Percentiles rank a stretch among this genome's conserved stretches.
phyloP scores from a whole-genome alignment of 2,888 invertebrate species.

The Incurvaria masculella region DNA sequence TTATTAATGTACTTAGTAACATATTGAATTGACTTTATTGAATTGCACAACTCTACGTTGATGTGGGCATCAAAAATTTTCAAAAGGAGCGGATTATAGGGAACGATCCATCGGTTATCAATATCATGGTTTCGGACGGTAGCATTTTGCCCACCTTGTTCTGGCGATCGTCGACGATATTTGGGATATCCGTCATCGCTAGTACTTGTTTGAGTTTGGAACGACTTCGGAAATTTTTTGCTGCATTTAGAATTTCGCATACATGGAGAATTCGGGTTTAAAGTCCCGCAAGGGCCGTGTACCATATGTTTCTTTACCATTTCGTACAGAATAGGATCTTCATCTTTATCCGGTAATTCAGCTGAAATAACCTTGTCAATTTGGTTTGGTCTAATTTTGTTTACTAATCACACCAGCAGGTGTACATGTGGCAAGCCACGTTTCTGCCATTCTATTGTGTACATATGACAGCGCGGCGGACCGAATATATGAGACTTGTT shows the following conservation, averaged over 20 bases:
- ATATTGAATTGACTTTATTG: constrained; percentile 29
- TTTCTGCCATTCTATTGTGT: too few species aligned
- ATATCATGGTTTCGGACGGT: constrained; percentile 4
- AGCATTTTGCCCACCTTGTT: constrained; percentile 9
- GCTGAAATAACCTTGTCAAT: constrained; percentile 21
- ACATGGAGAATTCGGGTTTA: constrained; percentile 16
- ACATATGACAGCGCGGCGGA: too few species aligned
- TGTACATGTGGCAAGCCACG: constrained; percentile 11
- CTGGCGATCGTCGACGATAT: constrained; percentile 5
- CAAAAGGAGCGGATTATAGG: constrained; percentile 17
- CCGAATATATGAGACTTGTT: too few species aligned
- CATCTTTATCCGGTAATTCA: constrained; percentile 21
- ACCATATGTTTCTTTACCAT: neutral
- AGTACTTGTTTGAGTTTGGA: constrained; percentile 19
- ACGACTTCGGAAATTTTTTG: constrained; percentile 22
- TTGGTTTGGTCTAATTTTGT: constrained; percentile 8
- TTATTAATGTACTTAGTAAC: constrained; percentile 20
- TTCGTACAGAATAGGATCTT: constrained; percentile 8
- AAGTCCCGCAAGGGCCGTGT: neutral
- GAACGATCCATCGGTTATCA: constrained; percentile 18
- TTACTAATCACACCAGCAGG: constrained; percentile 6
- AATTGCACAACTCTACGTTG: constrained; percentile 29
- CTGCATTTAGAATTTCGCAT: constrained; percentile 22
- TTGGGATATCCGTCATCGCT: constrained; percentile 22
- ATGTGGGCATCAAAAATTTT: constrained; percentile 17